Conservation (phyloP, 2,888 invertebrate species). For the Meghimatium bilineatum region DNA sequence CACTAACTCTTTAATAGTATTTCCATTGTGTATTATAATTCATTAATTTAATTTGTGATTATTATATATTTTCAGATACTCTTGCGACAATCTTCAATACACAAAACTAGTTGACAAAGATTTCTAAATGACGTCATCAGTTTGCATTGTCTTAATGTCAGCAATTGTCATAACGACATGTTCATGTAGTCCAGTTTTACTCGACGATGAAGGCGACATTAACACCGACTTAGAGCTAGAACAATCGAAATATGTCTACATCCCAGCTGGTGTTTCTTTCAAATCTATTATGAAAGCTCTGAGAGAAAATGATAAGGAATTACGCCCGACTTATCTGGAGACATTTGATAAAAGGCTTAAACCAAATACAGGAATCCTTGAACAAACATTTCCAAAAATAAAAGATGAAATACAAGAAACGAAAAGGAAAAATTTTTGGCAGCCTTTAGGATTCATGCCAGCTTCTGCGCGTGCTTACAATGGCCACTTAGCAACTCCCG, state of each 20-base stretch:
- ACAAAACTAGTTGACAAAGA: too few species aligned
- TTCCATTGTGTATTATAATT: too few species aligned
- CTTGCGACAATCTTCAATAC: too few species aligned
- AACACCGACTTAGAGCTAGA: background rate
- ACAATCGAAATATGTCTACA: background rate
- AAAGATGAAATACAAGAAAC: background rate
- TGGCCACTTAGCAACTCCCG: background rate
- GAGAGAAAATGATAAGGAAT: background rate
- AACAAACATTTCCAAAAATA: background rate
- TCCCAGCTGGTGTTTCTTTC: background rate
- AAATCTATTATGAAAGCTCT: conserved; percentile 2
- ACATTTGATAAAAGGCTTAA: background rate
- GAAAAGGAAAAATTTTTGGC: conserved; percentile 43
- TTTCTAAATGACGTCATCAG: background rate
- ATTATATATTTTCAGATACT: too few species aligned
- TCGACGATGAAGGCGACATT: background rate
- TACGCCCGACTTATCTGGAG: background rate
- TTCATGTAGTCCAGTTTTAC: background rate
- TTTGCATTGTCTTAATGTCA: background rate
- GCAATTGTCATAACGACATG: background rate
- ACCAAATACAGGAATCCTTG: background rate
- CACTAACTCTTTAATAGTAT: too few species aligned
- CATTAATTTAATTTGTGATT: too few species aligned
- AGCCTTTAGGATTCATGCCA: conserved; percentile 45
- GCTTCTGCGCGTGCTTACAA: conserved; percentile 39